Percentiles rank a stretch among this genome's conserved stretches.
These are phyloP conservation scores for Lasiurus cinereus DNA, from an alignment of 2,113 vertebrate species.

Conservation along the genomic window DNA sequence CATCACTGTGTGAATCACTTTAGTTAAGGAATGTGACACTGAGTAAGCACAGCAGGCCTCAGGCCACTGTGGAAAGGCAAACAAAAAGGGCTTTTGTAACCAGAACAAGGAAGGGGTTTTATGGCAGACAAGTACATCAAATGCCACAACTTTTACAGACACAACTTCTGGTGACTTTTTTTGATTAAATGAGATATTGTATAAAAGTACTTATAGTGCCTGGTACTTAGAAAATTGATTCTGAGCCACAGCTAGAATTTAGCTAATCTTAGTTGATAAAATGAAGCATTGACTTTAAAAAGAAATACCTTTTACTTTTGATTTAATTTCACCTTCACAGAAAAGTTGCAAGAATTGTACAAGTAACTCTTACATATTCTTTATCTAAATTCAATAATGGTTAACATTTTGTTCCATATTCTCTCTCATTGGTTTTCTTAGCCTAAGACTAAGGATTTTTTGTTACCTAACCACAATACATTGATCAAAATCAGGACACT, in stretches of 20 bases:
- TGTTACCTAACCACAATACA: not conserved
- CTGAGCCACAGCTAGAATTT: slow-evolving; percentile 34
- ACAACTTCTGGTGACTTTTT: not conserved
- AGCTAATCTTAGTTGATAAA: slow-evolving; percentile 27
- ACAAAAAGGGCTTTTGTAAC: not conserved
- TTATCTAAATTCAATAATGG: not conserved
- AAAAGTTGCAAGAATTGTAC: not conserved
- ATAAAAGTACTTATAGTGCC: not conserved
- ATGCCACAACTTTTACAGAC: not conserved
- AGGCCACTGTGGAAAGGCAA: not conserved
- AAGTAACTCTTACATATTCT: not conserved
- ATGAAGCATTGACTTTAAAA: not conserved
- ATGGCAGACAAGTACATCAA: not conserved
- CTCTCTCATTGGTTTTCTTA: not conserved
- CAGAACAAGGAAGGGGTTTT: not conserved
- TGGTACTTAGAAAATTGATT: not conserved
- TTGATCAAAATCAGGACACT: slow-evolving; percentile 47
- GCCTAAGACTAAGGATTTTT: slow-evolving; percentile 39
- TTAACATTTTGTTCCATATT: not conserved
- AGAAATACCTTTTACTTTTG: not conserved
- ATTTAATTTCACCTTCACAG: slow-evolving; percentile 34
- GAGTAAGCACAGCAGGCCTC: not conserved
- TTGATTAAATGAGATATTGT: slow-evolving; percentile 32
- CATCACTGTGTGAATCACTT: not conserved
- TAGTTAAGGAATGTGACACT: not conserved